A percentile compares a stretch with the other conserved stretches of the same genome.
Conservation (phyloP, 1,140 invertebrate species). For the Dolichoris vasculosae region DNA sequence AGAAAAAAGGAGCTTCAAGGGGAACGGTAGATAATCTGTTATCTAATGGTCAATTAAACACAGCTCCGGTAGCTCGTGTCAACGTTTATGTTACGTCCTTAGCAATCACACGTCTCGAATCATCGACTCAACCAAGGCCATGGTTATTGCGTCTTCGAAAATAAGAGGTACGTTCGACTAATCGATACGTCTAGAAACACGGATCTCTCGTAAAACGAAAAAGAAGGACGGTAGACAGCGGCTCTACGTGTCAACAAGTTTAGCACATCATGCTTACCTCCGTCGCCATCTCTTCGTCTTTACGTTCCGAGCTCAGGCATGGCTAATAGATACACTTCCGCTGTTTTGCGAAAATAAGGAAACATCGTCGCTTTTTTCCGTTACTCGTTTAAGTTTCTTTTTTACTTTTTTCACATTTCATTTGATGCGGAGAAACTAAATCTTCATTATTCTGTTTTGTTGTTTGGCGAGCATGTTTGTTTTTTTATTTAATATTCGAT, state of each 20-base stretch:
- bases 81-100: neutral
- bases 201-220: neutral
- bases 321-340: neutral
- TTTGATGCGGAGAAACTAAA: neutral
- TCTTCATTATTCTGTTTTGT: neutral
- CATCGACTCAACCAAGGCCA: neutral
- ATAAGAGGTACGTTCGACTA: neutral
- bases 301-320: neutral
- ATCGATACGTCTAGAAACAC: neutral
- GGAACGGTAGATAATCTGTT: neutral
- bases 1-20: neutral
- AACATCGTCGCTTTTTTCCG: conserved; percentile 2
- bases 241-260: neutral
- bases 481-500: too few species aligned
- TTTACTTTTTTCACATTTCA: neutral
- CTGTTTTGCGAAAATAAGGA: neutral
- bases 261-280: neutral
- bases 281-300: neutral
- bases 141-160: neutral
- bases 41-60: conserved; percentile 24
- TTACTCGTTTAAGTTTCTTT: neutral
- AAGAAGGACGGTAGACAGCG: neutral
- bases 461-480: neutral
- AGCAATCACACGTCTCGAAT: neutral
- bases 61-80: neutral